phyloP scores from a whole-genome alignment of 2,797 vertebrate species.

The Nyctibius grandis region DNA sequence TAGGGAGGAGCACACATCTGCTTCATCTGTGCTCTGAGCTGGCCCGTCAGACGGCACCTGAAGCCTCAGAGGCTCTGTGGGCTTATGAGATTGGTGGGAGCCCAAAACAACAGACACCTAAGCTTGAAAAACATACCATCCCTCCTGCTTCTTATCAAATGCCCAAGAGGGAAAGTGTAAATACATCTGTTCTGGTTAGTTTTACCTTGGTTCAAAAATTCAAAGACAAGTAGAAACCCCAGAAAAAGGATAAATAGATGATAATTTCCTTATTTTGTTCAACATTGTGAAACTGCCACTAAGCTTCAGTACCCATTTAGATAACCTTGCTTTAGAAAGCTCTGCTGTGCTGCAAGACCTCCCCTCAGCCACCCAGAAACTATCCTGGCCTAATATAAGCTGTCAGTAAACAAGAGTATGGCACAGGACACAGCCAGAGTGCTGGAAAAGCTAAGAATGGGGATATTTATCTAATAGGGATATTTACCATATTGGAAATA shows the following conservation, averaged over 20 bases:
- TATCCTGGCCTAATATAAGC: background rate
- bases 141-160: background rate
- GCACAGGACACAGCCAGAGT: background rate
- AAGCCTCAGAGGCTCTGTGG: background rate
- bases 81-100: background rate
- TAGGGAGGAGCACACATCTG: background rate
- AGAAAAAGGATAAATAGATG: background rate
- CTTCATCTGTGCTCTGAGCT: background rate
- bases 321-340: background rate
- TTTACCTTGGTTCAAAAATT: background rate
- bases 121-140: background rate
- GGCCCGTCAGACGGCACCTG: rapidly evolving
- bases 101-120: background rate
- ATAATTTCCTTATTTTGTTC: background rate
- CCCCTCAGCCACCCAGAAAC: background rate
- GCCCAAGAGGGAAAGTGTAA: background rate
- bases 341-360: background rate
- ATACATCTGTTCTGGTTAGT: background rate
- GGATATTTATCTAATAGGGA: background rate
- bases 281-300: background rate
- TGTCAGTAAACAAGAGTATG: background rate
- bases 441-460: background rate
- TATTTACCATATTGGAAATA: background rate
- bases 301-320: background rate
- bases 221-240: background rate